A percentile compares a stretch with the other conserved stretches of the same genome.
phyloP scores from a whole-genome alignment of 1,140 invertebrate species.

The Apis florea region DNA sequence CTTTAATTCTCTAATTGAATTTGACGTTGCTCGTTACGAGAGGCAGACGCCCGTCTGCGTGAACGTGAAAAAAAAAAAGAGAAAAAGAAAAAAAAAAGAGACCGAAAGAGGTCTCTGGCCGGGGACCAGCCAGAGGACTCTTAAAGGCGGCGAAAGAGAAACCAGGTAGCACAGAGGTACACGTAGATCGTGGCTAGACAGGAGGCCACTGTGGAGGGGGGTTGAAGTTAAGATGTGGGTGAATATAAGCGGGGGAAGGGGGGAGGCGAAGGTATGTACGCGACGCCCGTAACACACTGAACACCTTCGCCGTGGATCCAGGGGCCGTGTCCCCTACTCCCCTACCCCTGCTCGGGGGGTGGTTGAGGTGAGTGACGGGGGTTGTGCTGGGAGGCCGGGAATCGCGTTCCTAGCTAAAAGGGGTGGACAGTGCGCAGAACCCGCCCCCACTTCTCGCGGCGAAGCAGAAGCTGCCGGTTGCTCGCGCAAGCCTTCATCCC shows the following conservation, averaged over 20 bases:
- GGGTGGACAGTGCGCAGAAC: conserved; percentile 80
- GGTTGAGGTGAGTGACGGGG: conserved; percentile 57
- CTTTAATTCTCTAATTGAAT: conserved; percentile 35
- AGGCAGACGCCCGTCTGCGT: background rate
- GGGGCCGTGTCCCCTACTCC: conserved; percentile 60
- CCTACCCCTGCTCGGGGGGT: conserved; percentile 39
- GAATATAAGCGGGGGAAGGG: conserved; percentile 44
- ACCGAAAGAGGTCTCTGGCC: conserved; percentile 41
- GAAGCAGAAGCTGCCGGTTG: conserved; percentile 70
- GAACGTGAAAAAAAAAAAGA: background rate
- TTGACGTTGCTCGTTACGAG: conserved; percentile 27
- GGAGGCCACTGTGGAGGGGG: background rate
- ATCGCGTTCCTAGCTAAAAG: conserved; percentile 70
- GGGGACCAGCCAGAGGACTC: conserved; percentile 47
- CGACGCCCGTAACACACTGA: conserved; percentile 59
- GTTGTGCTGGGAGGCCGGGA: conserved; percentile 70
- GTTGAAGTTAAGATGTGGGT: conserved; percentile 47
- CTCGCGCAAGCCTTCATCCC: conserved; percentile 74
- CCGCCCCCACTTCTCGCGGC: conserved; percentile 78
- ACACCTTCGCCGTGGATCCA: conserved; percentile 66
- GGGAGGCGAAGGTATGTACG: conserved; percentile 32
- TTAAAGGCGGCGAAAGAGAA: conserved; percentile 46
- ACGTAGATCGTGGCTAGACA: conserved; percentile 31
- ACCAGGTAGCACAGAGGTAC: conserved; percentile 59
- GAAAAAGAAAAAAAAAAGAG: too few species aligned